Conservation (phyloP, 2,888 invertebrate genomes). For the Trachelus tabidus region DNA sequence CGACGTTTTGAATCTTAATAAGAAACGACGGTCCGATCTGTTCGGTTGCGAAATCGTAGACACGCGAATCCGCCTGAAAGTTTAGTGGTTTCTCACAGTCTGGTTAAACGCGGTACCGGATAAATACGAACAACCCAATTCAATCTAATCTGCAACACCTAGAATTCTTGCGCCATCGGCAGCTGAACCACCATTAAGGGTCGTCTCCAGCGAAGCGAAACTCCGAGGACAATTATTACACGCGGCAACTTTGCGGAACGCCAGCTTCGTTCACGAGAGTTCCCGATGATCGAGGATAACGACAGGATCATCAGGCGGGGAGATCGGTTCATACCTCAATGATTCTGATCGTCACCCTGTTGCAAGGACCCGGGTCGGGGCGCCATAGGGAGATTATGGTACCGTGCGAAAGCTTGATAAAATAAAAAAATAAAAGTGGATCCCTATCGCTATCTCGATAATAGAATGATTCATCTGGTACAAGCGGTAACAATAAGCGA, state of each 20-base stretch:
- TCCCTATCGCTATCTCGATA: slow-evolving; percentile 48
- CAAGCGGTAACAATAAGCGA: slow-evolving; percentile 49
- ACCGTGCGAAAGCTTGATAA: neutral
- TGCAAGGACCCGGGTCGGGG: neutral
- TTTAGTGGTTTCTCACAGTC: slow-evolving; percentile 50
- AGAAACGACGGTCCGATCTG: slow-evolving; percentile 11
- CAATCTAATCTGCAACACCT: slow-evolving; percentile 40
- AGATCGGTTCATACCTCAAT: neutral
- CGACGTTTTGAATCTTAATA: slow-evolving; percentile 30
- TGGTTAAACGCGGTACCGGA: slow-evolving; percentile 27
- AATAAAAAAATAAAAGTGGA: neutral
- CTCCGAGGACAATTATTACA: neutral
- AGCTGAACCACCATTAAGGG: slow-evolving; percentile 3
- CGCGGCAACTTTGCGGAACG: neutral
- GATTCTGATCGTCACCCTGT: neutral
- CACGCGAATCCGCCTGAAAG: slow-evolving; percentile 37
- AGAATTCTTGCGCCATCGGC: slow-evolving; percentile 29
- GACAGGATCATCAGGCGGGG: neutral
- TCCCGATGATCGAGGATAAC: neutral
- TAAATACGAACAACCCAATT: slow-evolving; percentile 41
- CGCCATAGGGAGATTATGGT: slow-evolving; percentile 14
- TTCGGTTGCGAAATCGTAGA: slow-evolving; percentile 15
- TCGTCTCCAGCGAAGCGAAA: neutral
- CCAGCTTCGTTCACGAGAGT: neutral
- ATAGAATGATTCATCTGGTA: slow-evolving; percentile 53